These are phyloP conservation scores for Digitonthophagus gazella DNA, from an alignment of 2,888 invertebrate genomes.

Conservation along the genomic window DNA sequence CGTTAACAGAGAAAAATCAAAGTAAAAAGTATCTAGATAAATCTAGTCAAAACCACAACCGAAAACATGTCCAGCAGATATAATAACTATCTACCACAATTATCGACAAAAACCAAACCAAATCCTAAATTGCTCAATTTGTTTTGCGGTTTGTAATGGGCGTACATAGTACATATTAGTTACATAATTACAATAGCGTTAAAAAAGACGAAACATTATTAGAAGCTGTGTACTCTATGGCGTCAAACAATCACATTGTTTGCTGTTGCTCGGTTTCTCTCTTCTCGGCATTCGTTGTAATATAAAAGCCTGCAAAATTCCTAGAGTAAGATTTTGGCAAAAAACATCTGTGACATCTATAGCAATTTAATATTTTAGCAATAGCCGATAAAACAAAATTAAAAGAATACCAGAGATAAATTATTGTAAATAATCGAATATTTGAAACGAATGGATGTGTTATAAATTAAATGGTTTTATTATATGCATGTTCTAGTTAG, in stretches of 20 bases:
- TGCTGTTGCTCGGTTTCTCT: constrained; percentile 21
- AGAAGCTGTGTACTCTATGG: constrained; percentile 19
- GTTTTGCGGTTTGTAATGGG: not conserved
- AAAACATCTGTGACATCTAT: not conserved
- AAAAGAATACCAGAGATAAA: not conserved
- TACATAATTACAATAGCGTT: not conserved
- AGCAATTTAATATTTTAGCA: not conserved
- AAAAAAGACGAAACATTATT: not conserved
- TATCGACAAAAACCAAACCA: no score
- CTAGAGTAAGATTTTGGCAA: not conserved
- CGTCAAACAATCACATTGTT: constrained; percentile 35
- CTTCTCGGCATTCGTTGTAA: no score
- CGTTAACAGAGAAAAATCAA: no score
- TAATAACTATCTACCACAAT: no score
- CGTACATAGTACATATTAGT: not conserved
- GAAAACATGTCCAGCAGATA: no score
- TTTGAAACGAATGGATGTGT: not conserved
- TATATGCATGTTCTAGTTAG: no score
- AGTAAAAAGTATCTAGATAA: no score
- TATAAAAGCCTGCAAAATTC: not conserved
- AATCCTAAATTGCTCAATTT: not conserved
- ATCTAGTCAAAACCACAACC: no score
- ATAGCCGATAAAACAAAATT: not conserved
- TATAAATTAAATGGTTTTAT: no score
- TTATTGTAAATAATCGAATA: not conserved